phyloP scores from a whole-genome alignment of 1,140 invertebrate genomes.

The Bradysia coprophila region DNA sequence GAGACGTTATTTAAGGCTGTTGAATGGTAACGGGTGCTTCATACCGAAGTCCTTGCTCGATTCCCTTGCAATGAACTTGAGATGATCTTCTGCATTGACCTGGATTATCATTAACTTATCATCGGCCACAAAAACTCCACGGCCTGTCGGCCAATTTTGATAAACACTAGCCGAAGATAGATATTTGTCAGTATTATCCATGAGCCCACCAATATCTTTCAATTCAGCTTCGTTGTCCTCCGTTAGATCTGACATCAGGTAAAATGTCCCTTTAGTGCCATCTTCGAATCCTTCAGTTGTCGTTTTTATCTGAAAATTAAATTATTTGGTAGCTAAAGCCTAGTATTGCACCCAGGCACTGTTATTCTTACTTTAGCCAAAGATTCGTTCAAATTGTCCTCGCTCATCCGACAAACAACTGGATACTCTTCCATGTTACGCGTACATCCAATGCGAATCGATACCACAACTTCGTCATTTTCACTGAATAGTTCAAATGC shows the following conservation, averaged over 20 bases:
- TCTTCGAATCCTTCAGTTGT: conserved; percentile 27
- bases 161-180: conserved; percentile 50
- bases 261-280: conserved; percentile 48
- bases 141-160: conserved; percentile 57
- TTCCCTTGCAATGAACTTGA: conserved; percentile 52
- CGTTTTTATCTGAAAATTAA: conserved; percentile 29
- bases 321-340: too few species aligned
- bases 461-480: not conserved
- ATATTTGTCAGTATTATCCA: conserved; percentile 55
- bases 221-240: conserved; percentile 46
- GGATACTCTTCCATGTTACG: not conserved
- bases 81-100: conserved; percentile 50
- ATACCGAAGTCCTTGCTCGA: conserved; percentile 37
- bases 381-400: not conserved
- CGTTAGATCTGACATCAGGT: conserved; percentile 45
- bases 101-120: conserved; percentile 50
- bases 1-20: not conserved
- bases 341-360: not conserved
- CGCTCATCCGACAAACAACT: not conserved
- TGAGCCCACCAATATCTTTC: conserved; percentile 61
- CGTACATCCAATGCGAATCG: not conserved
- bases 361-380: not conserved
- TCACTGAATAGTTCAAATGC: not conserved
- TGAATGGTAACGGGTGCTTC: not conserved
- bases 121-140: conserved; percentile 48